Evolutionary conservation across 2,888 invertebrate genomes (phyloP).

Genomic region (Heteropelma amictum): DNA sequence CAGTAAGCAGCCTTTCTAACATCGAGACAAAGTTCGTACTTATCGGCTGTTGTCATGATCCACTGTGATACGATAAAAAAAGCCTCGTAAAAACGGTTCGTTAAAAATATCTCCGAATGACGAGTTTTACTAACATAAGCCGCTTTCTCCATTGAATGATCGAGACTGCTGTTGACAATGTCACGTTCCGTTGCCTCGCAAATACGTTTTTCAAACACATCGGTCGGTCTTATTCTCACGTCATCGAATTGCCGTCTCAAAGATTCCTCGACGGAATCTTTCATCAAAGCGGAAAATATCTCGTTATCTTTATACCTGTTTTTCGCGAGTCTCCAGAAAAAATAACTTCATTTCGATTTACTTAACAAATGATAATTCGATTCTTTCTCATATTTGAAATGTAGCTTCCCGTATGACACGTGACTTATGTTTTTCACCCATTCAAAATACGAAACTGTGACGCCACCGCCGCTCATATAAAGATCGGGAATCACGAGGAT

Average conservation of each 20-base stretch:
- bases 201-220: slow-evolving; percentile 91
- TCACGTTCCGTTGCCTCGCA: slow-evolving; percentile 98
- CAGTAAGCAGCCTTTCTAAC: slow-evolving; percentile 97
- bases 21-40: slow-evolving; percentile 95
- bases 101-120: not conserved
- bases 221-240: slow-evolving; percentile 88
- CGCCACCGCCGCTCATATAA: slow-evolving; percentile 89
- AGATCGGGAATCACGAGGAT: slow-evolving; percentile 91
- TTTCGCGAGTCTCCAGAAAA: not conserved
- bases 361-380: slow-evolving; percentile 87
- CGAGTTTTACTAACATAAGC: slow-evolving; percentile 84
- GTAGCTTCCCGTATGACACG: slow-evolving; percentile 91
- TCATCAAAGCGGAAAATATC: not conserved
- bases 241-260: slow-evolving; percentile 77
- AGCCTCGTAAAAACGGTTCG: not conserved
- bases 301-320: not conserved
- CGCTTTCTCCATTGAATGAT: slow-evolving; percentile 98
- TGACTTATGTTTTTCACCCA: slow-evolving; percentile 95
- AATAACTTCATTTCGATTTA: not conserved
- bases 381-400: slow-evolving; percentile 92
- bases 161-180: slow-evolving; percentile 98
- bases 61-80: slow-evolving; percentile 78
- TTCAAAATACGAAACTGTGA: slow-evolving; percentile 95
- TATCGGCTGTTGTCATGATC: slow-evolving; percentile 94
- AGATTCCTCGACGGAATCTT: slow-evolving; percentile 81